Percentiles rank a stretch among this genome's conserved stretches.
Conservation (phyloP, 2,113 vertebrate genomes). For the Epinephelus moara region DNA sequence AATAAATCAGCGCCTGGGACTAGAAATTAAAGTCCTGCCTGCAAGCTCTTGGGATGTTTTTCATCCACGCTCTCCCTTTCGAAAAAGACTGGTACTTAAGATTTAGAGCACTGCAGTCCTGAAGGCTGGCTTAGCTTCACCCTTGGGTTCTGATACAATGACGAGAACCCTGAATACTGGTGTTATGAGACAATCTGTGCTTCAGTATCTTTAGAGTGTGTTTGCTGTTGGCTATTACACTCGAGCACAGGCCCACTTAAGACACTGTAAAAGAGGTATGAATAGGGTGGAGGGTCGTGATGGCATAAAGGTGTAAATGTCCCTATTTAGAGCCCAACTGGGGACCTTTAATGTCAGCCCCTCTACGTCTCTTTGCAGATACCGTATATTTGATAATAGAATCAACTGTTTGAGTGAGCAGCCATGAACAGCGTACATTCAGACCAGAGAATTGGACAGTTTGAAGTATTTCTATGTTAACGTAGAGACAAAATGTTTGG, state of each 20-base stretch:
- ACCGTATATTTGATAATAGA: no score
- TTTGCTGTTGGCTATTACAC: slow-evolving; percentile 7
- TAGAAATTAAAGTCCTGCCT: slow-evolving; percentile 90
- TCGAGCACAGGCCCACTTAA: not conserved
- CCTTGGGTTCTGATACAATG: slow-evolving; percentile 45
- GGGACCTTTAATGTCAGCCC: not conserved
- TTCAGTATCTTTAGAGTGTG: not conserved
- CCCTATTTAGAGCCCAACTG: not conserved
- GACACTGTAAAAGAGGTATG: slow-evolving; percentile 1
- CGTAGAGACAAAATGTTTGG: slow-evolving; percentile 23
- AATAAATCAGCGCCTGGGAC: slow-evolving; percentile 91
- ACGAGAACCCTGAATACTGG: slow-evolving; percentile 29
- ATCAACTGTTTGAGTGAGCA: no score
- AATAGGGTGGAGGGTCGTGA: not conserved
- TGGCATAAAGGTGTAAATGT: not conserved
- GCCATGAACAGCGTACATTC: not conserved
- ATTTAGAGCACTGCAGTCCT: slow-evolving; percentile 65
- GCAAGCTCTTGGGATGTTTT: slow-evolving; percentile 54
- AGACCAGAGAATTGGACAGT: not conserved
- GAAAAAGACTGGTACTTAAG: slow-evolving; percentile 57
- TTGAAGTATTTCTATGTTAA: not conserved
- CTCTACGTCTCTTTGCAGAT: no score
- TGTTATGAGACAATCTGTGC: slow-evolving; percentile 13
- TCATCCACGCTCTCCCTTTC: slow-evolving; percentile 11
- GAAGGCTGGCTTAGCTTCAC: slow-evolving; percentile 54